phyloP scores from a whole-genome alignment of 2,888 invertebrate genomes.

The Crossocerus cetratus region DNA sequence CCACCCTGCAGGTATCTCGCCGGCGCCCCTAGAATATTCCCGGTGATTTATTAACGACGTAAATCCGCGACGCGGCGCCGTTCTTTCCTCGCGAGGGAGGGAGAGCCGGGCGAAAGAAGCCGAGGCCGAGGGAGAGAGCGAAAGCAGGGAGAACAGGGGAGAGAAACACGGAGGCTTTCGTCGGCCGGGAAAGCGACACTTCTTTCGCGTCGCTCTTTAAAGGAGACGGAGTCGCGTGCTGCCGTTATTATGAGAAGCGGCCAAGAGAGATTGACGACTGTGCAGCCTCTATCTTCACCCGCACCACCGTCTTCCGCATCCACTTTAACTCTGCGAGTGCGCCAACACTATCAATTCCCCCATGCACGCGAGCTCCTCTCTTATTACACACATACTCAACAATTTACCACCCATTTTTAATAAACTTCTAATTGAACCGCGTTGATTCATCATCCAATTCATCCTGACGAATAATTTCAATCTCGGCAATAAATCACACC shows the following conservation, averaged over 20 bases:
- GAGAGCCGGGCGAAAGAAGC: not conserved
- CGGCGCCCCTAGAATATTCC: constrained; percentile 23
- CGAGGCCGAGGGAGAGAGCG: not conserved
- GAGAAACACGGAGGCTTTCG: not conserved
- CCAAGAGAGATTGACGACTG: not conserved
- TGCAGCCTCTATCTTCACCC: not conserved
- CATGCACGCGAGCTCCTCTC: no score
- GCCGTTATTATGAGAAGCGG: not conserved
- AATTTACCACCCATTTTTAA: no score
- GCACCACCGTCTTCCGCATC: no score
- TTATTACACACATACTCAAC: no score
- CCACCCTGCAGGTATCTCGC: not conserved
- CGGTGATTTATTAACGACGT: constrained; percentile 41
- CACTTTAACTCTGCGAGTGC: no score
- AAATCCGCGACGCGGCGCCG: constrained; percentile 23
- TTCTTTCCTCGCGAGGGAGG: not conserved
- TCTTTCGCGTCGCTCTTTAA: not conserved
- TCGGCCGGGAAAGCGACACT: not conserved
- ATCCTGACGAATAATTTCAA: no score
- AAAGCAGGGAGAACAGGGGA: not conserved
- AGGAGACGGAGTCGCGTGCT: not conserved
- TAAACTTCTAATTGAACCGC: no score
- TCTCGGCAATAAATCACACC: no score
- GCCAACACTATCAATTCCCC: no score
- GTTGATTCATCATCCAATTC: no score